phyloP scores from a whole-genome alignment of 2,113 vertebrate genomes.

The Plotosus lineatus region DNA sequence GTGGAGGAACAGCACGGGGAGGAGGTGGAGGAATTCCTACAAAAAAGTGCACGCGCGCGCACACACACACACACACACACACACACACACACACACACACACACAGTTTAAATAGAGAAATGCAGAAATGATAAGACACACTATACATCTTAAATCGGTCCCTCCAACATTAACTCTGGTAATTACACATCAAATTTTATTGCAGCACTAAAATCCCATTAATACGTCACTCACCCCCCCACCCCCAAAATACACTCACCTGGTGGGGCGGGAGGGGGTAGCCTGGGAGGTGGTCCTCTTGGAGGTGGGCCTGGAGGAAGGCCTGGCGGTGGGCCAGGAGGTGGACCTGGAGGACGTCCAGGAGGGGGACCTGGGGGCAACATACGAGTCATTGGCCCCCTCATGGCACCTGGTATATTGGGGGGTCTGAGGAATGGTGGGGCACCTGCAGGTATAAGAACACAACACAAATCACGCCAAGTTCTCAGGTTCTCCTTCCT shows the following conservation, averaged over 20 bases:
- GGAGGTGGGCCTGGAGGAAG: slow-evolving; percentile 94
- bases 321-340: slow-evolving; percentile 91
- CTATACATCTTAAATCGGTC: background rate
- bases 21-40: slow-evolving; percentile 94
- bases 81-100: background rate
- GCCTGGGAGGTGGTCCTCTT: slow-evolving; percentile 89
- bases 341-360: slow-evolving; percentile 91
- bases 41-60: background rate
- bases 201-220: too few species aligned
- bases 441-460: slow-evolving; percentile 74
- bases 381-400: slow-evolving; percentile 89
- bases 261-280: slow-evolving; percentile 93
- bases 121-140: background rate
- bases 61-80: background rate
- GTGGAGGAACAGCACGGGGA: slow-evolving; percentile 82
- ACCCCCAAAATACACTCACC: too few species aligned
- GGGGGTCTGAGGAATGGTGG: slow-evolving; percentile 95
- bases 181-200: too few species aligned
- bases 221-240: too few species aligned
- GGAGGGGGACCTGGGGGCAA: slow-evolving; percentile 93
- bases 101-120: background rate
- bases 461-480: background rate
- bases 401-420: slow-evolving; percentile 85
- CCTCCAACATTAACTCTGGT: too few species aligned
- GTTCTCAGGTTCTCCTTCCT: background rate